A percentile compares a stretch with the other conserved stretches of the same genome.
These are phyloP conservation scores for Octodon degus DNA, from an alignment of 2,113 vertebrate species.

Conservation along the genomic window DNA sequence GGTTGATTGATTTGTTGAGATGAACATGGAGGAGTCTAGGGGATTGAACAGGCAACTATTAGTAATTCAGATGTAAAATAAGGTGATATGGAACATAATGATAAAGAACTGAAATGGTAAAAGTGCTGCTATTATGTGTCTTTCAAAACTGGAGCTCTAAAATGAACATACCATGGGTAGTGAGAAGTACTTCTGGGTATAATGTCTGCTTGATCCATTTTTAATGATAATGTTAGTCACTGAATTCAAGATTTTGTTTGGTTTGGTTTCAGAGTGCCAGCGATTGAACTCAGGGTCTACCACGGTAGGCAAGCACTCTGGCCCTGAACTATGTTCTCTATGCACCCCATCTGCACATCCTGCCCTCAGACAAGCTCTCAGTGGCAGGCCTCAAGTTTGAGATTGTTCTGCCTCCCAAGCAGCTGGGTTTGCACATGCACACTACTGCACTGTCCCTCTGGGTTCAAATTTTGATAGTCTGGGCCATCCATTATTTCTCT, in stretches of 20 bases:
- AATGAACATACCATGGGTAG: background rate
- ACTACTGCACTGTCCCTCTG: background rate
- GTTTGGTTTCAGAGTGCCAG: background rate
- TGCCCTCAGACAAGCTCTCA: background rate
- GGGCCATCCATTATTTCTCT: background rate
- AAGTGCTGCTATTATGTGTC: background rate
- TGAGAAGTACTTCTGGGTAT: background rate
- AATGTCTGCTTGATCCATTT: background rate
- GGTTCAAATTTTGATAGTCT: slow-evolving; percentile 21
- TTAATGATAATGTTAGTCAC: slow-evolving; percentile 28
- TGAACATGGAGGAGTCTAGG: background rate
- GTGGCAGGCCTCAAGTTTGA: background rate
- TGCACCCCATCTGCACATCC: background rate
- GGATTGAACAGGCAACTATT: background rate
- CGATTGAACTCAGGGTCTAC: background rate
- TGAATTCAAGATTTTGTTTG: background rate
- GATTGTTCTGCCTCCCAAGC: background rate
- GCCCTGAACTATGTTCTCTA: background rate
- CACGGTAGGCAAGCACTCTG: background rate
- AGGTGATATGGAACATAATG: background rate
- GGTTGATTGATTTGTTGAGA: slow-evolving; percentile 5
- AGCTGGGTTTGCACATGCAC: background rate
- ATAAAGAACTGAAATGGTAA: background rate
- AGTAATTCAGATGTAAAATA: background rate
- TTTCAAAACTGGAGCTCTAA: slow-evolving; percentile 34